Evolutionary conservation across 2,113 vertebrate species (phyloP), one percentile per base, ranked within the genome.

Genomic region (Gymnocephalus cernua): DNA sequence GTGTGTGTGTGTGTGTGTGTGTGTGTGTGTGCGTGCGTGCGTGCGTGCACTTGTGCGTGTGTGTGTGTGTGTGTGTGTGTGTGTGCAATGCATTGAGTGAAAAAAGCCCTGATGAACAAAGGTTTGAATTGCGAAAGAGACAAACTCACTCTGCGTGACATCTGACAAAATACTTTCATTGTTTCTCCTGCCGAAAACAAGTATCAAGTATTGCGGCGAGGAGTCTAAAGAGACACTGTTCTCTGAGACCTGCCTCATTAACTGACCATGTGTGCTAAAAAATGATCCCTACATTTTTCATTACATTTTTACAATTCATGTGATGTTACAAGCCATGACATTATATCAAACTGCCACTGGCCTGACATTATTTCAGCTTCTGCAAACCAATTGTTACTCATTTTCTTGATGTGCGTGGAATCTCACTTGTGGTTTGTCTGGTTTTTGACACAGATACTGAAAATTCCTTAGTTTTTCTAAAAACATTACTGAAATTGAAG

Each of bases 161-260:
- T 94, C 92, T 94, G 90, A 95, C 90, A 92, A 94, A 96, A 95
- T 93, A 93, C 92, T 94, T 94, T 94, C 92, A 95, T 95, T 95
- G 95, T 95, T 95, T 95, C 94, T 91, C 88, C 88, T 88, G 87
- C 86, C 8, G 77, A 94, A 95, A 95, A 94, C 95, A 95, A 94
- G 93, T 93, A 94, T 95, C 92, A 84, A 89, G 80, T 95, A 93
- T 91, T 92, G 48, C 16, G 9, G 74, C 64, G 50, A n/a, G 73
- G 82, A 90, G 80, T 57, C 74, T 76, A 87, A 63, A 83, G 86
- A 90, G 80, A 92, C 85, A 85, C 79, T 86, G 74, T 65, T 80
- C 88, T 64, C 88, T 64, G 69, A 90, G 88, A 91, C 84, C 89
- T 87, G 85, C 70, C 54, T 88, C 68, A 72, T 92, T 77, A 74